Evolutionary conservation across 2,888 invertebrate species (phyloP).

Genomic region (Mesoligia furuncula): DNA sequence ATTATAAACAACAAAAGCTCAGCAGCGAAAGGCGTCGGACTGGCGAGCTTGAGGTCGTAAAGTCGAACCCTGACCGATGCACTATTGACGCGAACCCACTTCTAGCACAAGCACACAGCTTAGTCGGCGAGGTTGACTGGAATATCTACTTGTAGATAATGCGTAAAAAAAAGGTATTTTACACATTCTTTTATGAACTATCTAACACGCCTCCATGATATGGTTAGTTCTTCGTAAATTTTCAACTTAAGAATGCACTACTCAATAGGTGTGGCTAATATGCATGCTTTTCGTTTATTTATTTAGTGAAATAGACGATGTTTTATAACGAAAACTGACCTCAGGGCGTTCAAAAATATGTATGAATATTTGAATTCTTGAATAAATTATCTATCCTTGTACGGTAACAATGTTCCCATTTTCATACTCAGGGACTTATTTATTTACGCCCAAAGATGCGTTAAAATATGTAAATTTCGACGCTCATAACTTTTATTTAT

Average conservation of each 20-base stretch:
- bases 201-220: neutral
- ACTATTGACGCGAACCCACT: conserved; percentile 25
- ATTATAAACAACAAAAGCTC: conserved; percentile 10
- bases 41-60: conserved; percentile 41
- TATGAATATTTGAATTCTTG: neutral
- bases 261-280: neutral
- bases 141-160: neutral
- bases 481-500: neutral
- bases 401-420: neutral
- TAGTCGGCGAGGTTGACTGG: neutral
- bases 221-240: neutral
- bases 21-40: conserved; percentile 29
- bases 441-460: neutral
- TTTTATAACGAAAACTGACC: neutral
- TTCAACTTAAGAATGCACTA: neutral
- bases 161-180: neutral
- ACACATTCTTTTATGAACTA: too few relatives aligned
- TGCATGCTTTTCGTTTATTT: neutral
- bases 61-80: conserved; percentile 43
- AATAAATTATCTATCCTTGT: neutral
- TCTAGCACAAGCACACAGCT: neutral
- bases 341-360: too few relatives aligned
- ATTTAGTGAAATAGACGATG: neutral
- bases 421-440: neutral
- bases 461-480: neutral